These are phyloP conservation scores for Folsomia candida DNA, from an alignment of 2,888 invertebrate genomes.

Conservation along the genomic window DNA sequence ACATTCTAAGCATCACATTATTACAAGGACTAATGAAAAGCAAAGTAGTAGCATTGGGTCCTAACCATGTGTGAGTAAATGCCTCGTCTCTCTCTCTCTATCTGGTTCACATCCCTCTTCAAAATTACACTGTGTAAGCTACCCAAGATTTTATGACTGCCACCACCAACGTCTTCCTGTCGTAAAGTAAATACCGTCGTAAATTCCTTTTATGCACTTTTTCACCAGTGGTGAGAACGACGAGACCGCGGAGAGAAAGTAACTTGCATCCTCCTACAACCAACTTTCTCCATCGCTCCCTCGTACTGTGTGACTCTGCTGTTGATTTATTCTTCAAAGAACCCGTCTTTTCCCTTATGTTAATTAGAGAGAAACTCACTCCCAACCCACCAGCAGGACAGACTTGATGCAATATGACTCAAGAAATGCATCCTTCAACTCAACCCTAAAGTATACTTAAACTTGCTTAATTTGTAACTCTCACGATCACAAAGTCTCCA, in stretches of 20 bases:
- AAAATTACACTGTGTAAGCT: neutral
- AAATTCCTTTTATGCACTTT: slow-evolving; percentile 17
- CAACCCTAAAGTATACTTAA: too few species aligned
- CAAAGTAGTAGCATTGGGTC: too few species aligned
- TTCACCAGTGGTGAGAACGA: slow-evolving; percentile 15
- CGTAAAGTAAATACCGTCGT: slow-evolving; percentile 19
- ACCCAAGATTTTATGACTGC: neutral
- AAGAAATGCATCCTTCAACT: too few species aligned
- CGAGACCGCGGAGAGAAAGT: neutral
- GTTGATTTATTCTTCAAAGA: slow-evolving; percentile 14
- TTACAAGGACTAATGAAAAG: neutral
- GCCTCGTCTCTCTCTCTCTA: too few species aligned
- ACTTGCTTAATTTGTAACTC: too few species aligned
- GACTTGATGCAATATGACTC: too few species aligned
- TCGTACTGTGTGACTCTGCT: neutral
- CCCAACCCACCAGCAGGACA: neutral
- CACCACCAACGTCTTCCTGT: slow-evolving; percentile 13
- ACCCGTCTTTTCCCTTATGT: slow-evolving; percentile 11
- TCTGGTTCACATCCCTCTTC: neutral
- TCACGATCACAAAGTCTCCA: neutral
- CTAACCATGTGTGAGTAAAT: neutral
- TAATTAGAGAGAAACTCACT: slow-evolving; percentile 7
- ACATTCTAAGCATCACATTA: neutral
- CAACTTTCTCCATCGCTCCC: slow-evolving; percentile 11
- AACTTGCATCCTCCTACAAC: too few species aligned